Percentiles rank a stretch among this genome's conserved stretches.
phyloP scores from a whole-genome alignment of 2,113 vertebrate genomes.

The Rhagologus leucostigma region DNA sequence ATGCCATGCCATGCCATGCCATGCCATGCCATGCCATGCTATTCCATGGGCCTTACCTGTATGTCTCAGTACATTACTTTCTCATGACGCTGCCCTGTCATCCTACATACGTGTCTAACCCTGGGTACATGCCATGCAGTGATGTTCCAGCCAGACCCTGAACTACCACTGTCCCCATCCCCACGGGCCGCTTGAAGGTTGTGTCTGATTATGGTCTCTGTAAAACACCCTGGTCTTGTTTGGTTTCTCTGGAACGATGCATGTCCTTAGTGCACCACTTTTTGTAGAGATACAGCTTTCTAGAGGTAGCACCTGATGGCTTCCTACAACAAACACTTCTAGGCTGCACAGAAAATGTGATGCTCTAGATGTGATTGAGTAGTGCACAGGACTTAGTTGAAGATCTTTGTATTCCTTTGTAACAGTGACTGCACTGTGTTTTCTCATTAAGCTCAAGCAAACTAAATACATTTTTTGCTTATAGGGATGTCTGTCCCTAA shows the following conservation, averaged over 20 bases:
- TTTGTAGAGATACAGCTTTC: neutral
- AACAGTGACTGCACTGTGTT: neutral
- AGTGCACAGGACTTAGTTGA: neutral
- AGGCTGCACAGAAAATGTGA: neutral
- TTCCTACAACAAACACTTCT: neutral
- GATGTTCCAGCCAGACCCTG: neutral
- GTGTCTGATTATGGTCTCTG: neutral
- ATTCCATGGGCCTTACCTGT: neutral
- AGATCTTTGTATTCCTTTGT: neutral
- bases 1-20: too few relatives aligned
- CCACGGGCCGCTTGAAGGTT: neutral
- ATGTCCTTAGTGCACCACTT: rapidly evolving
- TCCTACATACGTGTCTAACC: neutral
- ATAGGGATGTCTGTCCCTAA: neutral
- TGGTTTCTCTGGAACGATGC: neutral
- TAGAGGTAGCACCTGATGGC: neutral
- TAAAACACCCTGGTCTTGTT: neutral
- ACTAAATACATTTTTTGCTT: rapidly evolving
- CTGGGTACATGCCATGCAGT: neutral
- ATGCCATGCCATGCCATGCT: rapidly evolving
- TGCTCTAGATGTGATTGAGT: neutral
- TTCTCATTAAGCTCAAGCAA: neutral
- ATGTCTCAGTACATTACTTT: neutral
- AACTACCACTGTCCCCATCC: neutral
- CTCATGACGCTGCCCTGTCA: neutral